Base-by-base conservation (phyloP, 2,888 invertebrate genomes). In the Stenolophus ochropezus region DNA sequence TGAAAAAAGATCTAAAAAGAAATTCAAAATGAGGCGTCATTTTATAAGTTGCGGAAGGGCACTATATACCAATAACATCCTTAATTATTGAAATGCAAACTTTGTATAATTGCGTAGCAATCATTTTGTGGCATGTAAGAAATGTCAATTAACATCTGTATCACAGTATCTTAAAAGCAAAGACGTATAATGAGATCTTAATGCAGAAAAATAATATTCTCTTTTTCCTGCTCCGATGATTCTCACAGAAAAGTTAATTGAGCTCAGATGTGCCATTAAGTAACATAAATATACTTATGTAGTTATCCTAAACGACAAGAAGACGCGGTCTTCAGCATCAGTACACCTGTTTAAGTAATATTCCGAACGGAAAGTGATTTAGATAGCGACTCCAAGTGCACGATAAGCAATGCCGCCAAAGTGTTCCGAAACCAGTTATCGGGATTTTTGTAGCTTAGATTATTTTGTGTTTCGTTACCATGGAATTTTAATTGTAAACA, bases 261-360 rank as follows among this genome's bases (percentile, higher is more conserved):
- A 33, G 11, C 11, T 69, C 6, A 33, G 33, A 69, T 69, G 33
- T 16, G 33, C 8, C 65, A 69, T 69, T 69, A 69, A 42, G 33
- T 18, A 69, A 69, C 65, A 33, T 69, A 69, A 33, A 69, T 33
- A 0, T 33, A 1, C 61, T 61, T 0, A n/a, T 61, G 23, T 61
- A 61, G 23, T 27, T 61, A 4, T 11, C 21, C 2, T 21, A 14
- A 61, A n/a, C 61, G 21, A 61, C 33, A 33, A 69, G 16, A 1
- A 33, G 65, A 69, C 6, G 3, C 23, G 25, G 61, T 25, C 18
- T 33, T 69, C 23, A 61, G 61, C 14, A 61, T 61, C 58, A 23
- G 76, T 61, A 78, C 78, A 78, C 78, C 77, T 77, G 77, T 77
- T 77, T 56, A 42, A 56, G 78, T 78, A 78, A 78, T 78, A 78